A percentile compares a stretch with the other conserved stretches of the same genome.
phyloP scores from a whole-genome alignment of 2,113 vertebrate species.

The Xiphophorus maculatus region DNA sequence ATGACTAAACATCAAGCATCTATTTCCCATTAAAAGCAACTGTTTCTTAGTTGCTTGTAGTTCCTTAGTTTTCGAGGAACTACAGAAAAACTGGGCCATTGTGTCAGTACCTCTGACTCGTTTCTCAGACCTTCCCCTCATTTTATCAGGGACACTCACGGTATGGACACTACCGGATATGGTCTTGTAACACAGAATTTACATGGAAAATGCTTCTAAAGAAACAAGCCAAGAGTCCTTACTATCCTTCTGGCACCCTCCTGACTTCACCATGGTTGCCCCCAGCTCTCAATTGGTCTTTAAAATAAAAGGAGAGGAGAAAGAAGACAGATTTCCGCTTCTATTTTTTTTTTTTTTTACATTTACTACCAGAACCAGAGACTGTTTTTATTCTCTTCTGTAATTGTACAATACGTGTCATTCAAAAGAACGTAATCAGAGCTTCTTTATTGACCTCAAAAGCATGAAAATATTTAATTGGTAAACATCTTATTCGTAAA shows the following conservation, averaged over 20 bases:
- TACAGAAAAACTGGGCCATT: too few relatives aligned
- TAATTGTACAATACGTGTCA: not conserved
- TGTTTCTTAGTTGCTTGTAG: conserved; percentile 13
- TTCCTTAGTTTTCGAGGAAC: conserved; percentile 9
- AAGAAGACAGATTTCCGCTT: not conserved
- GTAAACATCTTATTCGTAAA: not conserved
- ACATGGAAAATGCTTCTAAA: too few relatives aligned
- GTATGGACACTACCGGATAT: too few relatives aligned
- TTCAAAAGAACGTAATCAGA: not conserved
- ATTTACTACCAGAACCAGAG: not conserved
- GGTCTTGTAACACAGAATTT: too few relatives aligned
- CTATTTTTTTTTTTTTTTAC: not conserved
- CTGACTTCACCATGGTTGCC: not conserved
- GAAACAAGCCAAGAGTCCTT: too few relatives aligned
- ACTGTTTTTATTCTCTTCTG: not conserved
- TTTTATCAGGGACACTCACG: too few relatives aligned
- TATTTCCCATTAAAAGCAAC: conserved; percentile 19
- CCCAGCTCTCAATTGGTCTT: not conserved
- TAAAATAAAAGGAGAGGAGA: too few relatives aligned
- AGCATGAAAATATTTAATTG: not conserved
- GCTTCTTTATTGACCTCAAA: not conserved
- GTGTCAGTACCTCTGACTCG: too few relatives aligned
- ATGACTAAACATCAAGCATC: conserved; percentile 36
- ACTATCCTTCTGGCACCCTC: too few relatives aligned
- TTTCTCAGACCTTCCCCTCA: too few relatives aligned